Percentiles rank a stretch among this genome's conserved stretches.
Conservation (phyloP, 2,113 vertebrate species). For the Gymnogyps californianus region DNA sequence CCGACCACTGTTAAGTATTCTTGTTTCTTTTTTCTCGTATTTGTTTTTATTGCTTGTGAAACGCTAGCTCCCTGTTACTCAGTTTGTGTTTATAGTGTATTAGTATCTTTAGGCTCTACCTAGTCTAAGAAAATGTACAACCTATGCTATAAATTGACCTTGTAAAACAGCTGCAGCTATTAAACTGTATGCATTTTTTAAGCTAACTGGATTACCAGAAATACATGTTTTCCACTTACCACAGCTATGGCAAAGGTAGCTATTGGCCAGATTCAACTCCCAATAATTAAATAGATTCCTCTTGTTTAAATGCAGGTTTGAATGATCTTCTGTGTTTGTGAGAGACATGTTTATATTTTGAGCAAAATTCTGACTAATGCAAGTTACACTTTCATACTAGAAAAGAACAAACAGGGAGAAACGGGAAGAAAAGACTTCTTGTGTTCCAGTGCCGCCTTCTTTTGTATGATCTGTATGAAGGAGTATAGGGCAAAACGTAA, state of each 20-base stretch:
- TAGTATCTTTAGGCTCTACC: neutral
- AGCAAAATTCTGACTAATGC: neutral
- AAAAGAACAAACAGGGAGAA: neutral
- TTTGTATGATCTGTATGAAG: neutral
- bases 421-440: neutral
- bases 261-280: neutral
- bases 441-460: neutral
- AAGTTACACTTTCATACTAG: neutral
- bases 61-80: neutral
- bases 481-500: neutral
- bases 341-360: neutral
- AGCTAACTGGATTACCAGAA: neutral
- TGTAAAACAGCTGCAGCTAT: neutral
- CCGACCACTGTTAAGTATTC: neutral
- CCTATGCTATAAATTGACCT: neutral
- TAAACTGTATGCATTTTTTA: neutral
- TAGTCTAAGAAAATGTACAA: neutral
- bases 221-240: neutral
- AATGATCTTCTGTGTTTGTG: neutral
- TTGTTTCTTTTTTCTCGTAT: neutral
- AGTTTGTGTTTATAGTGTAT: neutral
- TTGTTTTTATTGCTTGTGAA: neutral
- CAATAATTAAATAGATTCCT: neutral
- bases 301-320: neutral
- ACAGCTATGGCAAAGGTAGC: neutral